Conservation (phyloP, 2,888 invertebrate species). For the Drosophila meridiana region DNA sequence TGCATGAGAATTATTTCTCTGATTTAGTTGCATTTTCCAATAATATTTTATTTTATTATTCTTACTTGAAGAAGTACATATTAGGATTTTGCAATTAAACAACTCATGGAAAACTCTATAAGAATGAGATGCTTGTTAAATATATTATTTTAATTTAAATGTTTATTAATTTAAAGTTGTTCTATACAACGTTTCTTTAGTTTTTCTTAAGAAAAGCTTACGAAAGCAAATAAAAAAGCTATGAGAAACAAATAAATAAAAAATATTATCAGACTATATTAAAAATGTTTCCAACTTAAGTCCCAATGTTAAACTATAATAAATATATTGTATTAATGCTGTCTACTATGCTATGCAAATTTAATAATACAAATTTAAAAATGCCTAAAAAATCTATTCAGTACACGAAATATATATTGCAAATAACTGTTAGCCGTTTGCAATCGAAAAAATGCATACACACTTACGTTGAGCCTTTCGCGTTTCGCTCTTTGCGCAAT, state of each 20-base stretch:
- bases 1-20: conserved; percentile 86
- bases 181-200: background rate
- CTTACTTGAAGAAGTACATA: conserved; percentile 27
- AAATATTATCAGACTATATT: conserved; percentile 7
- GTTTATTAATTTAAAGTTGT: background rate
- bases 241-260: conserved; percentile 39
- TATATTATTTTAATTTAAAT: background rate
- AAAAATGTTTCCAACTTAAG: conserved; percentile 43
- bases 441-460: too few relatives aligned
- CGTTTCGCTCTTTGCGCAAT: too few relatives aligned
- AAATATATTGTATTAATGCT: conserved; percentile 57
- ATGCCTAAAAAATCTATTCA: conserved; percentile 55
- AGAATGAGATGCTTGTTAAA: background rate
- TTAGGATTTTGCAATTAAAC: conserved; percentile 41
- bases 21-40: conserved; percentile 85
- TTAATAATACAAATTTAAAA: conserved; percentile 36
- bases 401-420: too few relatives aligned
- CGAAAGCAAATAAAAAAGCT: conserved; percentile 31
- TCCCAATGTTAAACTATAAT: conserved; percentile 51
- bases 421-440: too few relatives aligned
- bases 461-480: too few relatives aligned
- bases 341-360: conserved; percentile 60
- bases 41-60: conserved; percentile 64
- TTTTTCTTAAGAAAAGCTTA: conserved; percentile 45
- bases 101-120: conserved; percentile 23